Percentiles rank a stretch among this genome's conserved stretches.
Evolutionary conservation across 2,797 vertebrate genomes (phyloP).

Genomic region (Sebastiscus tertius): DNA sequence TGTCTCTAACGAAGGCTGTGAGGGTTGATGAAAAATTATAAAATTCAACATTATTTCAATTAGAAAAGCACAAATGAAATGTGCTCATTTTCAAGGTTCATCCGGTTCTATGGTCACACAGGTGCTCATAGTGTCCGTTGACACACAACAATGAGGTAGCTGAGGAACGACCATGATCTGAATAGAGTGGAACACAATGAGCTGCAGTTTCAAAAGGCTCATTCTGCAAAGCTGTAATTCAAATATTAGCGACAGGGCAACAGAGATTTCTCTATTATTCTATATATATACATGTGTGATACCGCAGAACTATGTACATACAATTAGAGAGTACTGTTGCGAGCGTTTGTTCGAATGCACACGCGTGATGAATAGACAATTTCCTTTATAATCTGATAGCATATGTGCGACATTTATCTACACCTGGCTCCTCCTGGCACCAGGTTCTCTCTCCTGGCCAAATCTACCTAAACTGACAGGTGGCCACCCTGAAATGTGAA

Average conservation of each 20-base stretch:
- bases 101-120: conserved; percentile 27
- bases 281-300: not conserved
- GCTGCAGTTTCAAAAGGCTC: conserved; percentile 41
- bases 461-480: conserved; percentile 73
- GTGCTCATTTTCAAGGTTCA: conserved; percentile 20
- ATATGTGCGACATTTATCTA: conserved; percentile 73
- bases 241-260: conserved; percentile 26
- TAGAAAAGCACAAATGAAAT: conserved; percentile 4
- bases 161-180: conserved; percentile 50
- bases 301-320: conserved; percentile 5
- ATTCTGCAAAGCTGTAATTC: conserved; percentile 24
- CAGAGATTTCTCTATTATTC: not conserved
- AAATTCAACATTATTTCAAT: not conserved
- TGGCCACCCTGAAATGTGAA: conserved; percentile 68
- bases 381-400: conserved; percentile 56
- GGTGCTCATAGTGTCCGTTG: conserved; percentile 59
- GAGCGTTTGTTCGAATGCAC: conserved; percentile 6
- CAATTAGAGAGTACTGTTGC: conserved; percentile 7
- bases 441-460: conserved; percentile 43
- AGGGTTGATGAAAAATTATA: not conserved
- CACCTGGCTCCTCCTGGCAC: conserved; percentile 68
- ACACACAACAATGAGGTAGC: conserved; percentile 54
- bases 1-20: not conserved
- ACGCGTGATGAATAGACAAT: conserved; percentile 24
- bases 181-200: conserved; percentile 40